Conservation (phyloP, 2,797 vertebrate genomes). For the Sebastes miniatus region DNA sequence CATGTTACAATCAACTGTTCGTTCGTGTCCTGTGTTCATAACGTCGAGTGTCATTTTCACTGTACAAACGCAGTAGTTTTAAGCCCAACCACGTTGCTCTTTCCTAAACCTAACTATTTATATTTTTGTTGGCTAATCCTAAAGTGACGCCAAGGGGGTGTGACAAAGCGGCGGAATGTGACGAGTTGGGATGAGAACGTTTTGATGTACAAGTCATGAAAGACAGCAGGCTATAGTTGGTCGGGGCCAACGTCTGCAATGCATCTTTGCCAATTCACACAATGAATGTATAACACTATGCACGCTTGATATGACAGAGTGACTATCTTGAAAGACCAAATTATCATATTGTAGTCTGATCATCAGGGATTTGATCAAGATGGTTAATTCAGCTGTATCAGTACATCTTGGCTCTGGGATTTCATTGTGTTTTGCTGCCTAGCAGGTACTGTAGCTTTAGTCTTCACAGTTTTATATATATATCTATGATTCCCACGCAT, state of each 20-base stretch:
- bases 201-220: not conserved
- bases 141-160: no score
- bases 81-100: no score
- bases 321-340: not conserved
- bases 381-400: not conserved
- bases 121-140: no score
- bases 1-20: no score
- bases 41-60: no score
- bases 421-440: conserved; percentile 11
- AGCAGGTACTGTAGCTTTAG: conserved; percentile 19
- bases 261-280: not conserved
- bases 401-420: not conserved
- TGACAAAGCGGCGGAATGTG: no score
- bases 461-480: not conserved
- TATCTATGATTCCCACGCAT: conserved; percentile 17
- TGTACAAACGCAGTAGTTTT: no score
- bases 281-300: not conserved
- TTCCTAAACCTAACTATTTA: no score
- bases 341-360: not conserved
- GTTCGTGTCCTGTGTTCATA: no score
- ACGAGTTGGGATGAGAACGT: no score
- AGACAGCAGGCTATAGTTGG: not conserved
- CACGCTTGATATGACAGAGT: rapidly evolving
- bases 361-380: not conserved
- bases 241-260: not conserved